Conservation (phyloP, 2,888 invertebrate genomes). For the Drosophila stalkeri region DNA sequence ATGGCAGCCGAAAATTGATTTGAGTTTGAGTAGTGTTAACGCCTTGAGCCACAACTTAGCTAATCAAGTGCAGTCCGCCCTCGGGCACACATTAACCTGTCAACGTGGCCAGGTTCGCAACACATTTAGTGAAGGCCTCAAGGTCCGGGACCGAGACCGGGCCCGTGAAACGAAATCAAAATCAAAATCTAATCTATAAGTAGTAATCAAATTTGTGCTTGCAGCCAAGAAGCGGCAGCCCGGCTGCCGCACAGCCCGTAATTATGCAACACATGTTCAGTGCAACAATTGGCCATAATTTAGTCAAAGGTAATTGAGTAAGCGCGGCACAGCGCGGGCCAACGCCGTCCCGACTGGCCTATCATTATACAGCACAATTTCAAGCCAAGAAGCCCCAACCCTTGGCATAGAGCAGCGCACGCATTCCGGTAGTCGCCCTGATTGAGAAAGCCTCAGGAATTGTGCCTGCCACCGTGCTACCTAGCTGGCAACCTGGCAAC, state of each 20-base stretch:
- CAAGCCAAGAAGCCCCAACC: conserved; percentile 21
- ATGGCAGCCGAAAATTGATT: conserved; percentile 57
- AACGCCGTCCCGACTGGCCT: conserved; percentile 59
- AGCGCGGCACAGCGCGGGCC: conserved; percentile 62
- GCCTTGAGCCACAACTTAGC: conserved; percentile 57
- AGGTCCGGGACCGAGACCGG: conserved; percentile 38
- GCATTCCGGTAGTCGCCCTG: conserved; percentile 42
- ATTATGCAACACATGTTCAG: conserved; percentile 79
- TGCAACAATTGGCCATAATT: conserved; percentile 80
- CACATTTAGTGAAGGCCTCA: conserved; percentile 66
- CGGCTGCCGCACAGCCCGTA: conserved; percentile 67
- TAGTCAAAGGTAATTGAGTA: conserved; percentile 79
- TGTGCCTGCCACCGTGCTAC: conserved; percentile 27
- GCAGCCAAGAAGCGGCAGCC: conserved; percentile 46
- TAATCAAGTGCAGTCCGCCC: conserved; percentile 31
- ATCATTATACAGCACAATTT: conserved; percentile 63
- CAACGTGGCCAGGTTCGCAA: conserved; percentile 77
- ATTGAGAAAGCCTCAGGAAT: conserved; percentile 42
- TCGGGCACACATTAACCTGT: conserved; percentile 66
- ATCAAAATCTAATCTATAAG: conserved; percentile 73
- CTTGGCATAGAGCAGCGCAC: conserved; percentile 21
- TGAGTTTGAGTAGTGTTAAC: conserved; percentile 58
- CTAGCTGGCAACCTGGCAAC: conserved; percentile 4
- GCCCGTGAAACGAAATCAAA: conserved; percentile 32
- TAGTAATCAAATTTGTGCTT: conserved; percentile 75